Base-by-base conservation (phyloP, 2,888 invertebrate species). In the Trachelus troglodyta region DNA sequence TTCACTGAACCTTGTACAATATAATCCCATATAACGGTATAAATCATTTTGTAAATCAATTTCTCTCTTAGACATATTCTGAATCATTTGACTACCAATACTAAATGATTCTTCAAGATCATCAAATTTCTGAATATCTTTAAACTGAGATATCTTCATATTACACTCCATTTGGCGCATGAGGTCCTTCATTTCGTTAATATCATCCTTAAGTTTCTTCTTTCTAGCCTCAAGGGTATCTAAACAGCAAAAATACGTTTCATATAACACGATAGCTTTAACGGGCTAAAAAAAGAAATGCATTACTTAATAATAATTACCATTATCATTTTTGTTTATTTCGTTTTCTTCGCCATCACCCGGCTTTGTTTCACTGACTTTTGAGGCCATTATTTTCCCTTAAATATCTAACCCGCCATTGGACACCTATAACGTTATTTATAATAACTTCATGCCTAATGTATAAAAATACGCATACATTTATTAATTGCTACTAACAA, bases 21-120 rank as follows among this genome's bases (percentile, higher is more conserved):
- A 40, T 4, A 85, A 74, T 23, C 82, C 84, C 3, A 77, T 74
- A 3, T 75, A 77, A 4, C 30, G 12, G 69, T 75, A 80, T 34
- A 83, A 76, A 15, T 83, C 78, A 12, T 77, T 73, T 75, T 73
- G 69, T n/a, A 69, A 68, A 4, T 15, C 74, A 6, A 73, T 30
- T 68, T 73, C 78, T 9, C 1, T 9, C 23, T 56, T 15, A 56
- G 9, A 15, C 9, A 56, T 56, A 23, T 56, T 23, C 23, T 56
- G 56, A 56, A 56, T 56, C 23, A 9, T 23, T 71, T 31, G 12
- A 11, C 23, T 31, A 71, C 33, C 30, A 34, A 71, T 71, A 34
- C 3, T 12, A 6, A 71, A 31, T 31, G 33, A 31, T 3, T 71
- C 71, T 31, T 71, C 33, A 71, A 12, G 33, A n/a, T 71, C 71